Base-by-base conservation (phyloP, 2,113 vertebrate species). In the Trinectes maculatus region DNA sequence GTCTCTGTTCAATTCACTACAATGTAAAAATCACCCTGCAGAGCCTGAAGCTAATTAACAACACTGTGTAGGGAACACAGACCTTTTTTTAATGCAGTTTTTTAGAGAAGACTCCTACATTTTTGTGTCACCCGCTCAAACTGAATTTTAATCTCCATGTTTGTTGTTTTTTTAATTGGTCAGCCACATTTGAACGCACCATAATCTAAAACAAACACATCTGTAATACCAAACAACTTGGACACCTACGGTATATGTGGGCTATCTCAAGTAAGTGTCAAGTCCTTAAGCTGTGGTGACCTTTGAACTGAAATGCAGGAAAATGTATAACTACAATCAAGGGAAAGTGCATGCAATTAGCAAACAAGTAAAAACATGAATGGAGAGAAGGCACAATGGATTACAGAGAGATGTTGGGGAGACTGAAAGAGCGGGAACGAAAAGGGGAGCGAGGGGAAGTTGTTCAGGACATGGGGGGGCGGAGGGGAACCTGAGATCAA, bases 401-500 rank as follows among this genome's bases (percentile, higher is more conserved):
- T 64, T 3, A 51, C n/a, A 62, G 29, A 47, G 26, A 60, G 40
- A 55, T 10, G 56, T 22, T 11, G 47, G 64, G 52, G 29, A 56
- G 42, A 21, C 29, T 37, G 26, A 34, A 6, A 43, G 10, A 42
- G 26, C 22, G 18, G 49, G 28, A 47, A 25, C 19, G 6, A 22
- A 36, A 16, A 19, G 10, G 4, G 19, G 26, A 54, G 39, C 29
- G 29, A 26, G 22, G 25, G 6, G 55, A 39, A 56, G 53, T 69
- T 68, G 43, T 22, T 33, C 13, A 36, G 71, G 77, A 79, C 43
- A 37, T 46, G 33, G 67, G 47, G 77, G 79, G 63, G 43, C 4
- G 74, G 65, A 62, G 47, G 67, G 64, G 54, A 58, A 2, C 22
- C 3, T 3, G 24, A 86, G 74, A 90, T 91, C 87, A 91, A 91